Evolutionary conservation across 1,140 invertebrate genomes (phyloP).

Genomic region (Papilio machaon): DNA sequence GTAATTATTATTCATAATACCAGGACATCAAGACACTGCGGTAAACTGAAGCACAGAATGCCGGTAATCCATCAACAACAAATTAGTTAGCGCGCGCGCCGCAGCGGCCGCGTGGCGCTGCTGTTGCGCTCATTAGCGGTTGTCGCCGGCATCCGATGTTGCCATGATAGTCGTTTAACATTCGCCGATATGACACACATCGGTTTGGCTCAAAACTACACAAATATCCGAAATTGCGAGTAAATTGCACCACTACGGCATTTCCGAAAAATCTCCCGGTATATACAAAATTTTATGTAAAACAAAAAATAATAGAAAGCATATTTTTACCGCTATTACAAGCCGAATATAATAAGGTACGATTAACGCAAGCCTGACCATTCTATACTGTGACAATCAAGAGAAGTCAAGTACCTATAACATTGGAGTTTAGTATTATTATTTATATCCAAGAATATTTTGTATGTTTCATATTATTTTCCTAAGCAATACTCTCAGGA

Average conservation of each 20-base stretch:
- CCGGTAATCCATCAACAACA: constrained; percentile 71
- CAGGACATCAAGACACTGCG: constrained; percentile 48
- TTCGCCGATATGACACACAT: constrained; percentile 32
- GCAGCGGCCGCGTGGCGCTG: constrained; percentile 69
- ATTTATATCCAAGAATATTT: background rate
- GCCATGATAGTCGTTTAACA: constrained; percentile 56
- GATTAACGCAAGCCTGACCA: background rate
- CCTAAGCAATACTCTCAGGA: constrained; percentile 34
- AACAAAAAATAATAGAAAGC: background rate
- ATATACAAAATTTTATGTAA: background rate
- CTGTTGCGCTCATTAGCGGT: constrained; percentile 79
- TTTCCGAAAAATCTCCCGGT: constrained; percentile 1
- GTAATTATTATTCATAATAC: constrained; percentile 47
- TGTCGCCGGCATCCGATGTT: constrained; percentile 51
- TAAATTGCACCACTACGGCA: background rate
- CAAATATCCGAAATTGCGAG: background rate
- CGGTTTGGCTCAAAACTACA: constrained; percentile 38
- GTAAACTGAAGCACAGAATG: constrained; percentile 42
- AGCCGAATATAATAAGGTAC: background rate
- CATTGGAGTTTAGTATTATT: background rate
- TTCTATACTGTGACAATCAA: background rate
- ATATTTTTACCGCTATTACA: background rate
- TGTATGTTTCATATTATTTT: background rate
- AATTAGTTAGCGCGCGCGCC: constrained; percentile 74
- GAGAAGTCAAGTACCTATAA: background rate